phyloP scores from a whole-genome alignment of 2,888 invertebrate species.

The Synergus laeviventris region DNA sequence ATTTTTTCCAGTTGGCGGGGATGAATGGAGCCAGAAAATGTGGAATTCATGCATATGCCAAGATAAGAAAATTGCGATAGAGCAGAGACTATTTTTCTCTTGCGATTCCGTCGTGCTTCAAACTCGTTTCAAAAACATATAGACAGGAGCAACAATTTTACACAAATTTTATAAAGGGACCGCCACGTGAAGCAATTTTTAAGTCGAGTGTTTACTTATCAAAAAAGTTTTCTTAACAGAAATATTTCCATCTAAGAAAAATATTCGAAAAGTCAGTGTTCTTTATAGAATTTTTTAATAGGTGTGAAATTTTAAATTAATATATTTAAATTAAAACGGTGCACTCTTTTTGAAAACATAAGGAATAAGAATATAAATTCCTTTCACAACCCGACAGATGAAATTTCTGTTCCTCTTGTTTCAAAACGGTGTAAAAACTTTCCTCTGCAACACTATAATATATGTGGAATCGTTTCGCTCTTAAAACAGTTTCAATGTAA shows the following conservation, averaged over 20 bases:
- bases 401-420: neutral
- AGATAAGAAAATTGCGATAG: slow-evolving; percentile 39
- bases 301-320: neutral
- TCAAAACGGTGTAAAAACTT: neutral
- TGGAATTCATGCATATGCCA: slow-evolving; percentile 47
- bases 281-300: neutral
- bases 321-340: neutral
- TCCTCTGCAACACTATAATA: slow-evolving; percentile 12
- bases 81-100: slow-evolving; percentile 35
- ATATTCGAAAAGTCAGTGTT: neutral
- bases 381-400: neutral
- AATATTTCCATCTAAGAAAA: neutral
- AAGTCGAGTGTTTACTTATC: neutral
- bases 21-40: slow-evolving; percentile 57
- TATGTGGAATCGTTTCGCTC: slow-evolving; percentile 22
- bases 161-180: neutral
- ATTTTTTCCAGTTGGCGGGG: slow-evolving; percentile 54
- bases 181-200: neutral
- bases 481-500: slow-evolving; percentile 38
- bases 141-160: slow-evolving; percentile 25
- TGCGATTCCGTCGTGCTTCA: slow-evolving; percentile 26
- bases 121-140: slow-evolving; percentile 10
- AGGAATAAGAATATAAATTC: too few species aligned
- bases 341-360: too few species aligned
- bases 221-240: neutral